Evolutionary conservation across 1,140 invertebrate species (phyloP).

Genomic region (Riptortus pedestris): DNA sequence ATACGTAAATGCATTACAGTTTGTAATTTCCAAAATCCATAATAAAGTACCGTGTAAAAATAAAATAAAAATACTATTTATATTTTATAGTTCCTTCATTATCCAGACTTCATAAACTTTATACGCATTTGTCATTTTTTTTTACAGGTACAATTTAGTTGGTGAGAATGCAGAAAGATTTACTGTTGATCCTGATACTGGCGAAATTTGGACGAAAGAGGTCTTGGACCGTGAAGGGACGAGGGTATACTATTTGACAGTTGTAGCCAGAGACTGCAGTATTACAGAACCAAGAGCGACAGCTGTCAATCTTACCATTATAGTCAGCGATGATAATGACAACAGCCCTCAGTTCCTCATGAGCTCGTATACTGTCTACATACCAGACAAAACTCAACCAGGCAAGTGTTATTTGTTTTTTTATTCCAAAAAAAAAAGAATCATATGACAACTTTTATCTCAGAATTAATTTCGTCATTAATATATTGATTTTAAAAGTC

Average conservation of each 20-base stretch:
- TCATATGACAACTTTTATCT: no score
- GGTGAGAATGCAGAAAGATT: constrained; percentile 71
- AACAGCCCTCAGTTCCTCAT: constrained; percentile 69
- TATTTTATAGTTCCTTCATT: no score
- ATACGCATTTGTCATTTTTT: no score
- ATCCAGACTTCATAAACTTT: no score
- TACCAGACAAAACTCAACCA: constrained; percentile 61
- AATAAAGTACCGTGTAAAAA: no score
- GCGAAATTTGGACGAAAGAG: constrained; percentile 58
- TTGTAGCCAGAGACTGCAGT: constrained; percentile 79
- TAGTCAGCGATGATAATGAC: constrained; percentile 74
- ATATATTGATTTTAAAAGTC: no score
- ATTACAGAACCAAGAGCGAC: constrained; percentile 65
- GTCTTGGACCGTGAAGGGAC: constrained; percentile 69
- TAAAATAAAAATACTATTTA: no score
- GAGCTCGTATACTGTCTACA: constrained; percentile 58
- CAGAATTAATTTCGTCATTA: no score
- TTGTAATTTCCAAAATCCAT: no score
- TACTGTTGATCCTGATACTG: constrained; percentile 58
- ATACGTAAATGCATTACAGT: no score
- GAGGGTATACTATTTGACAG: constrained; percentile 61
- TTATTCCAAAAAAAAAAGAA: neutral
- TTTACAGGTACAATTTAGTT: constrained; percentile 56
- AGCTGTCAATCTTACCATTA: constrained; percentile 69
- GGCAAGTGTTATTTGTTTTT: constrained; percentile 45